Evolutionary conservation across 2,797 vertebrate species (phyloP).

Genomic region (Falco concolor): DNA sequence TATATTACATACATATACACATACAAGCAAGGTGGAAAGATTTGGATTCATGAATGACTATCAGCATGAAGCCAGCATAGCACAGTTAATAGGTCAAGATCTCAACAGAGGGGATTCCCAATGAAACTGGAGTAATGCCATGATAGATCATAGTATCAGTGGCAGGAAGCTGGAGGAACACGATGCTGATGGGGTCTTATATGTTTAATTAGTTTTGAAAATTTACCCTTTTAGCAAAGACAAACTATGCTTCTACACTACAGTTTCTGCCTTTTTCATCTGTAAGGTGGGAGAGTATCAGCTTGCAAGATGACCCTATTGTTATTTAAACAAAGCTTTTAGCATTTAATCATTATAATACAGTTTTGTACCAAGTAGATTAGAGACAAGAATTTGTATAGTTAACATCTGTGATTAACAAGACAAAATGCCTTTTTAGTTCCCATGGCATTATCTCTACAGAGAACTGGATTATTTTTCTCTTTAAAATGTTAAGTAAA

Average conservation of each 20-base stretch:
- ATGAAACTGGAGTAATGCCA: background rate
- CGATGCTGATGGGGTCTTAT: background rate
- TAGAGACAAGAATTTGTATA: background rate
- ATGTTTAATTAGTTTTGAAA: background rate
- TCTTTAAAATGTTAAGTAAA: constrained; percentile 29
- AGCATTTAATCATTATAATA: constrained; percentile 7
- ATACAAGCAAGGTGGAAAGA: background rate
- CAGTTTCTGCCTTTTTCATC: background rate
- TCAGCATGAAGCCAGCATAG: background rate
- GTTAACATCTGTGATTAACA: constrained; percentile 37
- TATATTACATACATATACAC: no score
- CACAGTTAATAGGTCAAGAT: background rate
- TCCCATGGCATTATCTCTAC: constrained; percentile 22
- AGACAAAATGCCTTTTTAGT: constrained; percentile 6
- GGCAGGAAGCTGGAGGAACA: background rate
- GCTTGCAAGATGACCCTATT: background rate
- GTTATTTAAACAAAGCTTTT: background rate
- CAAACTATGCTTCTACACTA: background rate
- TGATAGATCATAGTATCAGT: background rate
- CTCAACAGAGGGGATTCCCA: background rate
- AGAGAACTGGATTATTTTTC: constrained; percentile 10
- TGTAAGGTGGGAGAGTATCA: background rate
- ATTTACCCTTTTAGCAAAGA: background rate
- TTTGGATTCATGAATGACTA: background rate
- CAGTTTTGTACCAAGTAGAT: background rate